phyloP scores from a whole-genome alignment of 2,113 vertebrate species.

The Sula dactylatra region DNA sequence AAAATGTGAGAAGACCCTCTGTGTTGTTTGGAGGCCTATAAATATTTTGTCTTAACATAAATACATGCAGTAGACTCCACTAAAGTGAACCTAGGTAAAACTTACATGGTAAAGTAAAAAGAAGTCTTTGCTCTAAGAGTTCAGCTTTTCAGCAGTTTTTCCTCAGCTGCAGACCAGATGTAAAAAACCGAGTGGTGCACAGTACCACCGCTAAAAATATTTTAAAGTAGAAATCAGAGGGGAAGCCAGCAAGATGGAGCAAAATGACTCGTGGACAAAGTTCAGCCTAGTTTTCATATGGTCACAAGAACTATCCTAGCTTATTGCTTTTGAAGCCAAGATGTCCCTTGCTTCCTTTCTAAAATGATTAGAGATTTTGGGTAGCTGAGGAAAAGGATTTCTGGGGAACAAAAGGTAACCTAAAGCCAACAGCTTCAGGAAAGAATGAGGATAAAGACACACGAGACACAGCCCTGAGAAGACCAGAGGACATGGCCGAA shows the following conservation, averaged over 20 bases:
- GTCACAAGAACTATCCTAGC: fast-evolving
- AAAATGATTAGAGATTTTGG: not conserved
- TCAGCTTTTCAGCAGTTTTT: not conserved
- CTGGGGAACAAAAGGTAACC: not conserved
- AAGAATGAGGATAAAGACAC: fast-evolving
- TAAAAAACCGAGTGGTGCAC: not conserved
- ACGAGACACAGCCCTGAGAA: fast-evolving
- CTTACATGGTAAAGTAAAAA: not conserved
- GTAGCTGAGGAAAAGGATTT: not conserved
- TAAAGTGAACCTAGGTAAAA: not conserved
- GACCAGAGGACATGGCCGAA: fast-evolving
- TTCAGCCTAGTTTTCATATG: not conserved
- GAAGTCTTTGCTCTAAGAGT: not conserved
- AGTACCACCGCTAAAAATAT: not conserved
- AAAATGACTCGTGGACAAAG: fast-evolving
- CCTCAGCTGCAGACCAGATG: not conserved
- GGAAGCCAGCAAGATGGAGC: not conserved
- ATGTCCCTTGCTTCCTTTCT: not conserved
- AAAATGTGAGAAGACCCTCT: not conserved
- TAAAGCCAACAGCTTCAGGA: fast-evolving
- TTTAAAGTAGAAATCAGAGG: not conserved
- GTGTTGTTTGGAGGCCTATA: not conserved
- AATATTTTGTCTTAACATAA: not conserved
- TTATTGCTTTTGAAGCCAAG: not conserved
- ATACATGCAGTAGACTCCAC: not conserved